Percentiles rank a stretch among this genome's conserved stretches.
These are phyloP conservation scores for Aplysina aerophoba DNA, from an alignment of 37 sponge, comb jelly and placozoan species.

Conservation along the genomic window DNA sequence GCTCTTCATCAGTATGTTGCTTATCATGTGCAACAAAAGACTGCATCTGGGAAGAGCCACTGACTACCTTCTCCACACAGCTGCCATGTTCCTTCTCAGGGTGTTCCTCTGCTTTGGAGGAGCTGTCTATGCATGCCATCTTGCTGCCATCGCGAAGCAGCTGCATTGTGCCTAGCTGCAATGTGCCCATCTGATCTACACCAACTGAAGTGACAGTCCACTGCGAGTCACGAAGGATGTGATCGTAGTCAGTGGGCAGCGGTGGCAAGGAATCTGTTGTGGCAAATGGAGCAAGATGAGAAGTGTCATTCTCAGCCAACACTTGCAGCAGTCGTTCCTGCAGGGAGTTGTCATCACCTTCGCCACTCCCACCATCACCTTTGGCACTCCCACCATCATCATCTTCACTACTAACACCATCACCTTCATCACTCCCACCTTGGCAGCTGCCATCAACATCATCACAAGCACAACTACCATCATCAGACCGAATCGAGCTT, in stretches of 20 bases:
- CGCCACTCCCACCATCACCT: neutral
- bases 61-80: no score
- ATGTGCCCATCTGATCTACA: neutral
- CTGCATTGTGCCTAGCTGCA: no score
- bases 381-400: neutral
- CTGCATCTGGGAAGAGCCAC: no score
- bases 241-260: conserved; percentile 12
- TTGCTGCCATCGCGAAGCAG: no score
- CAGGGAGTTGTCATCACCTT: neutral
- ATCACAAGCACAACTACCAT: neutral
- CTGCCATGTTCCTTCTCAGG: no score
- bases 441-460: neutral
- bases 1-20: no score
- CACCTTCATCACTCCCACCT: no score
- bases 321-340: neutral
- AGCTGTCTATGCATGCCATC: no score
- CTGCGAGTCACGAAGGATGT: neutral
- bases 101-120: no score
- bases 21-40: no score
- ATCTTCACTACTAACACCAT: neutral
- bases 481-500: no score
- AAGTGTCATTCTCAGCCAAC: conserved; percentile 6
- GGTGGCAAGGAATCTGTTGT: neutral
- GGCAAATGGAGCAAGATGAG: neutral
- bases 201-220: neutral